Evolutionary conservation across 1,140 invertebrate species (phyloP), one percentile per base, ranked within the genome.

Genomic region (Limonius californicus): DNA sequence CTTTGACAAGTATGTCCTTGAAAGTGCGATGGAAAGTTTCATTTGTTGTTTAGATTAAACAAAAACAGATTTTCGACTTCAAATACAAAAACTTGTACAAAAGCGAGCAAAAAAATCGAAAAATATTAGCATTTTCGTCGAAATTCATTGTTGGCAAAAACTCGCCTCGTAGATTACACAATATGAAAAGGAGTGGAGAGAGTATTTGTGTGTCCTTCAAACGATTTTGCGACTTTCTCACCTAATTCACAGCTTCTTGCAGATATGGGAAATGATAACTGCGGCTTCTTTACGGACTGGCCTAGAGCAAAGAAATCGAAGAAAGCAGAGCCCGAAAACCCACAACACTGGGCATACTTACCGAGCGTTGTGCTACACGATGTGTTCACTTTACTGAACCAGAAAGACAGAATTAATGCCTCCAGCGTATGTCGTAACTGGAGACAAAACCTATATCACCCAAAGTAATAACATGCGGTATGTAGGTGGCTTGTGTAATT

Each of bases 391-490:
- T 66, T 66, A 42, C 62, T 77, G 16, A 66, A 57, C 55, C 47
- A 65, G 43, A 56, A 66, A 54, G 75, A 77, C 68, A 65, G 69
- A 53, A 66, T 68, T 61, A 75, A 71, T 69, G 75, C 74, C 9
- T 76, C 74, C 8, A 67, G 65, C 63, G 67, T 69, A 50, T 77
- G 75, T 59, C 69, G 65, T 42, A 69, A 70, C 59, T 77, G 75
- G 75, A 68, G 75, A 71, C 68, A 70, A 45, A 69, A 60, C 54
- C 30, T 71, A 8, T 77, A 73, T 63, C 73, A 75, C 68, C 71
- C 73, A 59, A 75, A 68, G 75, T 74, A 70, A 63, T n/a, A n/a
- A n/a, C n/a, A n/a, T n/a, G n/a, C n/a, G n/a, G n/a, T n/a, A n/a
- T n/a, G n/a, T n/a, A n/a, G n/a, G n/a, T n/a, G n/a, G 54, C 59